Evolutionary conservation across 2,888 invertebrate species (phyloP), one percentile per base, ranked within the genome.

Genomic region (Sarcophaga caerulescens): DNA sequence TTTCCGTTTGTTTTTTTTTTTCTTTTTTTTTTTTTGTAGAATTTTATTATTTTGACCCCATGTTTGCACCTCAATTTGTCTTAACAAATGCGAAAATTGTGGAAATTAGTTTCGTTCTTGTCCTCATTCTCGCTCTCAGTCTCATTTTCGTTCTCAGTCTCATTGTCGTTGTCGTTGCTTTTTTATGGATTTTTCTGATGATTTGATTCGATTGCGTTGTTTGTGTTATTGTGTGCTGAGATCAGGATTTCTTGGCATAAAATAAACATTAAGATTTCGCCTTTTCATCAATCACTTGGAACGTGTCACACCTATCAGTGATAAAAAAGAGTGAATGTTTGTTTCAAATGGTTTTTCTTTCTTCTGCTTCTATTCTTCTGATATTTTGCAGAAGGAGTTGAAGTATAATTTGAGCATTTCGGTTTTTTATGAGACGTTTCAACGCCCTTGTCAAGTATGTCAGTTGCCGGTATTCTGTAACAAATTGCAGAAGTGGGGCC

Each of bases 11-110:
- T 87, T 81, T 63, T 52, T 14, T 47, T 2, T 47, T 47, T 47
- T 12, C 3, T 14, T 12, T 52, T 12, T 12, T 47, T 5, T 14
- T 47, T 52, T 17, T 69, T 78, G 62, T 68, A 65, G 65, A 19
- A 62, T 91, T 92, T 92, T 92, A 92, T 92, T 92, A 91, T 90
- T 90, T 91, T 91, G 92, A 91, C 92, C 82, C 91, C 90, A 90
- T 90, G 92, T 92, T 92, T 90, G 92, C 92, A 92, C 92, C 92
- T 92, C 92, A 92, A 92, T 92, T 92, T 92, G 92, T 92, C 92
- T 92, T 92, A 91, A 92, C 89, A 91, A 92, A 92, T 92, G 92
- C 90, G 92, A 92, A 92, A 92, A 92, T 91, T 92, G 92, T 92
- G 92, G 92, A 92, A 92, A 92, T 92, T 91, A 92, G 92, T 89